Base-by-base conservation (phyloP, 2,113 vertebrate species). In the Serinus canaria region DNA sequence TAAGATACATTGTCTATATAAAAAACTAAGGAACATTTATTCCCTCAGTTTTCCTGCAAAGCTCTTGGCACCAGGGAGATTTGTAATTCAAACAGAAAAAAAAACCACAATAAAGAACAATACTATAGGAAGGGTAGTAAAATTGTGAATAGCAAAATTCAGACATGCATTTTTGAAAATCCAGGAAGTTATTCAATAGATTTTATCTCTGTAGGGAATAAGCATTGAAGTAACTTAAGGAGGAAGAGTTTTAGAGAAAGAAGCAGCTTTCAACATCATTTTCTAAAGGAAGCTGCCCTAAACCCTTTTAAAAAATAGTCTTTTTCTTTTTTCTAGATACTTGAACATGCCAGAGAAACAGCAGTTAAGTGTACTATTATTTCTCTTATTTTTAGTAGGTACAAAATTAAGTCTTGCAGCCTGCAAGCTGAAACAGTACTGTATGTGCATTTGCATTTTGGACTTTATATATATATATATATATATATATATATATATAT, bases 401-500 rank as follows among this genome's bases (percentile, higher is more conserved):
- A 13, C 21, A n/a, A 58, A 83, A 33, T 62, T 73, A 37, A 86
- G 33, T 22, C 68, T 56, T 66, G 43, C 64, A 70, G 13, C 39
- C 43, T 59, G 13, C 35, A 30, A 58, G 75, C 41, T 90, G 68
- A 55, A 35, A 24, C 30, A 33, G 13, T n/a, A 20, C 41, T 13
- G 11, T 9, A 23, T 2, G 19, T 20, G 3, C 16, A 12, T 66
- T 74, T 20, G 3, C 16, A 12, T 66, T 74, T 77, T 64, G 30
- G 27, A 25, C 46, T 84, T 70, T 3, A 4, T 4, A 4, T 28
- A 58, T 10, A 69, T 1, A 46, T 39, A 64, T n/a, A 44, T 3
- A 4, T 4, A 64, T n/a, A 44, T 3, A 4, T 3, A 64, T n/a
- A 44, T 3, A 4, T 4, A 64, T n/a, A 44, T 3, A 4, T 4